A percentile compares a stretch with the other conserved stretches of the same genome.
Evolutionary conservation across 2,888 invertebrate genomes (phyloP).

Genomic region (Orgyia antiqua): DNA sequence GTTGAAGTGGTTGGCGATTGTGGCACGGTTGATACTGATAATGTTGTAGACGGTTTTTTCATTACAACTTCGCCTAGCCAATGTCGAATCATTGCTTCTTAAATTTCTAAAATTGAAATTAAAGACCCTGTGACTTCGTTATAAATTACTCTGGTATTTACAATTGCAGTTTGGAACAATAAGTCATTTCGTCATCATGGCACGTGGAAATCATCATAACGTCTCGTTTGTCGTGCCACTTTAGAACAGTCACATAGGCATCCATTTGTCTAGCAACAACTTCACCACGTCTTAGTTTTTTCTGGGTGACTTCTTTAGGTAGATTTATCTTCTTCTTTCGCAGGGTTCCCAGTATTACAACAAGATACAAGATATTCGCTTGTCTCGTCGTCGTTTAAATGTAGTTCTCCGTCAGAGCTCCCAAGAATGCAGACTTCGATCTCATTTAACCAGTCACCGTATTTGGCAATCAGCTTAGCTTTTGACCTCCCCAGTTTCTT

Average conservation of each 20-base stretch:
- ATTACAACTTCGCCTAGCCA: conserved; percentile 5
- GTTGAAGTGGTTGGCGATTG: not conserved
- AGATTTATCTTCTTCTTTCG: conserved; percentile 13
- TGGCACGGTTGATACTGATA: conserved; percentile 8
- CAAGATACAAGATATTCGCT: too few relatives aligned
- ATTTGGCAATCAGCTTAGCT: too few relatives aligned
- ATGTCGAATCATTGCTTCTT: conserved; percentile 10
- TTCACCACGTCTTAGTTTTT: conserved; percentile 7
- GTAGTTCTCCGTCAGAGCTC: too few relatives aligned
- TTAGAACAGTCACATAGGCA: conserved; percentile 15
- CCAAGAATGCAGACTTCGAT: too few relatives aligned
- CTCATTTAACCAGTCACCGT: too few relatives aligned
- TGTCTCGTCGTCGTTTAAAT: too few relatives aligned
- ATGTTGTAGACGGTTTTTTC: conserved; percentile 11
- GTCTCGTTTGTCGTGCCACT: conserved; percentile 20
- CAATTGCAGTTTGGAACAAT: too few relatives aligned
- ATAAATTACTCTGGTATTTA: conserved; percentile 10
- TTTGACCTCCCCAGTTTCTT: too few relatives aligned
- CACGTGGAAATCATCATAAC: conserved; percentile 17
- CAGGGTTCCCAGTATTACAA: too few relatives aligned
- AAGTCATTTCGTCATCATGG: conserved; percentile 9
- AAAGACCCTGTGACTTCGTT: conserved; percentile 7
- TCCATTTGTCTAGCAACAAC: conserved; percentile 8
- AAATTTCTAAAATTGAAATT: conserved; percentile 6
- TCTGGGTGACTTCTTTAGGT: conserved; percentile 14